Evolutionary conservation across 2,888 invertebrate species (phyloP), one percentile per base, ranked within the genome.

Genomic region (Theretra japonica): DNA sequence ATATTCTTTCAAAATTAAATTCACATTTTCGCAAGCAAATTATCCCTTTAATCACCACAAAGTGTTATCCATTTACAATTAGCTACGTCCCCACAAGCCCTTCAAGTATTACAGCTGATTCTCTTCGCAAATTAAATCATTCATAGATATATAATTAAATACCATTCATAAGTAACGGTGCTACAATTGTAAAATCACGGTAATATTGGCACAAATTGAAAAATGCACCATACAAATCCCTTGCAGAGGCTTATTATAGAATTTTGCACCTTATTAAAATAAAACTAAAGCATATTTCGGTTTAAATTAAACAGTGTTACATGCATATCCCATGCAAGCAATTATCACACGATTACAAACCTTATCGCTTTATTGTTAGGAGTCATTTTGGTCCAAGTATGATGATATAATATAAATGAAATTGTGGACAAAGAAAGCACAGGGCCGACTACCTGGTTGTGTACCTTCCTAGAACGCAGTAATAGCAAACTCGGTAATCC

Each of bases 391-490:
- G 19, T 23, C 19, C 11, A 1, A 6, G 17, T 11, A 53, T 70
- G 2, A 8, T 23, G 15, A 17, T 48, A 65, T 53, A 65, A 71
- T 65, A 65, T 56, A 65, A 65, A 71, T 65, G 75, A 77, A 79
- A 82, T 79, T 77, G 70, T 76, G 85, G 83, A 91, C 89, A 90
- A 93, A 88, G 88, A 86, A 85, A 83, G 82, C 83, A 83, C 83
- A 79, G 79, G 79, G 82, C 76, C 83, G 82, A 83, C 90, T 93
- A 93, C 93, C 93, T 94, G 92, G 87, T 76, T 75, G 78, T 77
- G 80, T 88, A 88, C 91, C 93, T 94, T 94, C 94, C 89, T 84
- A 88, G 94, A 93, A 94, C 82, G 81, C 88, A 86, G 90, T 91
- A 93, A 93, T 92, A 84, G 88, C 86, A 88, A 90, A 89, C 86